Evolutionary conservation across 2,113 vertebrate species (phyloP), one percentile per base, ranked within the genome.

Genomic region (Passer montanus): DNA sequence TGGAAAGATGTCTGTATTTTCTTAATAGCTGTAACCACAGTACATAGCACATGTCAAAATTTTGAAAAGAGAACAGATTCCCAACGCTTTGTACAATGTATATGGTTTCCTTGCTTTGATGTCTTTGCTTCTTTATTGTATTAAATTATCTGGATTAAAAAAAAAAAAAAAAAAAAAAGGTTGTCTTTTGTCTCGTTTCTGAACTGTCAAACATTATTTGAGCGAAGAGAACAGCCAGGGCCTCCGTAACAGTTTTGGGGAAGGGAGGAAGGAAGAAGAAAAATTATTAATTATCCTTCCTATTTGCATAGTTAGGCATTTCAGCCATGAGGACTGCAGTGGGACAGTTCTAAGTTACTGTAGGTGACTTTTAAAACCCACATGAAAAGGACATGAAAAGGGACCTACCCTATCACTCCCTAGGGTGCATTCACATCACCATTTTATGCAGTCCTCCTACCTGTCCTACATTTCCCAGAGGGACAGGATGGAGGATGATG

Each of bases 131-230:
- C 93, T 97, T 97, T 96, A 96, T 97, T 96, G 89, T 93, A 96
- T 95, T 97, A 97, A 97, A 97, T 94, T 97, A 97, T 96, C 92
- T 97, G 91, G 82, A 95, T 90, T 7, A 4, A 76, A 68, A 69
- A 58, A 30, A 1, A 60, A 85, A 79, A 63, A 49, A 64, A 87
- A 95, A 87, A 93, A 93, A 69, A 9, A 81, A 88, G 83, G 53
- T 96, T 94, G 81, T 80, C 94, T 97, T 97, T 97, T 96, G 95
- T 97, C 82, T 97, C 94, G 68, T 96, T 96, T 94, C 88, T 88
- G 82, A 97, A 90, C 95, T 98, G 97, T 98, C 98, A 98, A 98
- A 98, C 95, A 96, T 95, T 87, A 97, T 98, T 98, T 98, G 82
- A 97, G 94, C 92, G 95, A 85, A 93, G 84, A 98, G 67, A 96